phyloP scores from a whole-genome alignment of 2,113 vertebrate species.

The Zosterops lateralis region DNA sequence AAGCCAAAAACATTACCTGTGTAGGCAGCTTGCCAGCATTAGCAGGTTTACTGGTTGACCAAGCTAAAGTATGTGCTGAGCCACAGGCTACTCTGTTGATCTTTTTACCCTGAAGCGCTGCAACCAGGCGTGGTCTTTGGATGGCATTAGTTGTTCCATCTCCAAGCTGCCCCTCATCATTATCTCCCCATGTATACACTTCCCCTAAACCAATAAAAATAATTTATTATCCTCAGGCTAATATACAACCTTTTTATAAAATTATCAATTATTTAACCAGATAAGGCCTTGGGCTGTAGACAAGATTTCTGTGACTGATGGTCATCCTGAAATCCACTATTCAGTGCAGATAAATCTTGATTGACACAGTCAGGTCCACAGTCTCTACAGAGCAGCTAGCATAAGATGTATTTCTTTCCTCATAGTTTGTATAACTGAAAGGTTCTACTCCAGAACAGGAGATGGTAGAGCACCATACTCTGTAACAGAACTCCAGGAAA shows the following conservation, averaged over 20 bases:
- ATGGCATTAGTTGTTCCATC: constrained; percentile 98
- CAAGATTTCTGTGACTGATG: background rate
- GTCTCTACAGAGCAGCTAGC: background rate
- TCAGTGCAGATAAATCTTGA: background rate
- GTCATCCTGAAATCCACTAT: background rate
- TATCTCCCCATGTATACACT: constrained; percentile 98
- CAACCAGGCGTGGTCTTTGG: constrained; percentile 92
- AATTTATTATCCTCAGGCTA: background rate
- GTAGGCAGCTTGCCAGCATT: constrained; percentile 94
- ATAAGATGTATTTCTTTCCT: background rate
- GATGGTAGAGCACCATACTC: background rate
- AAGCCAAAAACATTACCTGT: constrained; percentile 78
- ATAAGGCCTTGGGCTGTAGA: background rate
- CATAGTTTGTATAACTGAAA: background rate
- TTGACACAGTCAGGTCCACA: background rate
- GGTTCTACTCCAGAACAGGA: background rate
- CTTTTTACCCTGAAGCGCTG: constrained; percentile 96
- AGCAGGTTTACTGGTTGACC: constrained; percentile 97
- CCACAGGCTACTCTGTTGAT: constrained; percentile 98
- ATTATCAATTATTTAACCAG: background rate
- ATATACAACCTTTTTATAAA: background rate
- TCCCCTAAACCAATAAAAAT: constrained; percentile 78
- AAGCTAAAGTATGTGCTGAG: constrained; percentile 94
- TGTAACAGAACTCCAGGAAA: background rate
- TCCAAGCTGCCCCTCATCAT: constrained; percentile 96